Conservation (phyloP, 30 jellyfish, hydroid and myxozoan species). For the Mastigias papua region DNA sequence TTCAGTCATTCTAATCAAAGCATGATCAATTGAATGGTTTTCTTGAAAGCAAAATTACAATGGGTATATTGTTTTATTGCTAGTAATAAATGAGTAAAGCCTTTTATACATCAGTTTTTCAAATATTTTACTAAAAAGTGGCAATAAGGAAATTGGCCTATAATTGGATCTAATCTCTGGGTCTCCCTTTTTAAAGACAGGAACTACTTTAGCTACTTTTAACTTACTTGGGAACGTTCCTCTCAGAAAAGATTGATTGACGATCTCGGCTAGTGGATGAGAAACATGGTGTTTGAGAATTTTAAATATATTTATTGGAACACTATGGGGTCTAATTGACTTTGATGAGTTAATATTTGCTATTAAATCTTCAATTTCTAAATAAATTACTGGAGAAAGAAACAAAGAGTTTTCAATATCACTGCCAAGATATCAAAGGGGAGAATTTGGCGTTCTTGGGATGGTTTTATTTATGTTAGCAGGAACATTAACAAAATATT, state of each 20-base stretch:
- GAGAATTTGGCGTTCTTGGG: neutral
- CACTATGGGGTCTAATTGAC: slow-evolving; percentile 21
- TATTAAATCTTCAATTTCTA: slow-evolving; percentile 23
- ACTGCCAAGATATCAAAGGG: neutral
- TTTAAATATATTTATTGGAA: slow-evolving; percentile 18
- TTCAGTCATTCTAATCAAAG: slow-evolving; percentile 11
- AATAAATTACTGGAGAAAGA: slow-evolving; percentile 20
- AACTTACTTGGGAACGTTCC: slow-evolving; percentile 10
- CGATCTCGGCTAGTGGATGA: neutral
- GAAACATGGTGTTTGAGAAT: slow-evolving; percentile 10
- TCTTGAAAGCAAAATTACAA: slow-evolving; percentile 39
- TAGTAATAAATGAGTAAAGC: slow-evolving; percentile 24
- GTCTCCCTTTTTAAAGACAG: slow-evolving; percentile 19
- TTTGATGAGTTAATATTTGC: slow-evolving; percentile 18
- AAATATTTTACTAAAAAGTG: slow-evolving; percentile 23
- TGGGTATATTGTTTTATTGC: slow-evolving; percentile 23
- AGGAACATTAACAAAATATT: slow-evolving; percentile 15
- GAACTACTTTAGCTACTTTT: slow-evolving; percentile 18
- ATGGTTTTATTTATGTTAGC: slow-evolving; percentile 16
- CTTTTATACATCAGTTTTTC: slow-evolving; percentile 36
- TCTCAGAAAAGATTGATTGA: slow-evolving; percentile 2
- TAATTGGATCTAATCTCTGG: slow-evolving; percentile 30
- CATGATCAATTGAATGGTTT: slow-evolving; percentile 38
- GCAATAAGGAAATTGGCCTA: slow-evolving; percentile 29
- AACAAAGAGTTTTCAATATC: slow-evolving; percentile 5